phyloP scores from a whole-genome alignment of 2,113 vertebrate species.

The Conger conger region DNA sequence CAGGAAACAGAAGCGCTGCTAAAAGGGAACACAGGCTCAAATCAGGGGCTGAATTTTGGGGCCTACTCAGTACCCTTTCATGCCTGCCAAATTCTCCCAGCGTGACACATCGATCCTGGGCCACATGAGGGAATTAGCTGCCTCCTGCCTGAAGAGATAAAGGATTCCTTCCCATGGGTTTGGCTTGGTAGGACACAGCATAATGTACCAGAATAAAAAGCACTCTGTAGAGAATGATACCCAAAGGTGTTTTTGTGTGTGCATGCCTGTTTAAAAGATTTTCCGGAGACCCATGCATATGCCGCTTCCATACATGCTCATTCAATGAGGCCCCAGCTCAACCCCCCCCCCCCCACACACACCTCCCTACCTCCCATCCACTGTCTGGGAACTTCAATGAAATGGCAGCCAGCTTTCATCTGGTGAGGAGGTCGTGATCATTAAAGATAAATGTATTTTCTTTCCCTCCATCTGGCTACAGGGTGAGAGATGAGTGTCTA shows the following conservation, averaged over 20 bases:
- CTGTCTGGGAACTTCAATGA: conserved; percentile 47
- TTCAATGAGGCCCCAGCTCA: not conserved
- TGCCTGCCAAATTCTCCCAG: conserved; percentile 31
- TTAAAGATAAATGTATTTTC: conserved; percentile 63
- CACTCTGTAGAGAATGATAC: not conserved
- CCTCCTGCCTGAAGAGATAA: conserved; percentile 65
- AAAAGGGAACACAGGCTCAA: not conserved
- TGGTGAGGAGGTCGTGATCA: conserved; percentile 55
- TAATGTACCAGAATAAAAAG: not conserved
- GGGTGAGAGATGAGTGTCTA: conserved; percentile 17
- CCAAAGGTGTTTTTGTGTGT: not conserved
- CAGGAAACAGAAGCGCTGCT: not conserved
- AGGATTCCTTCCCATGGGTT: conserved; percentile 26
- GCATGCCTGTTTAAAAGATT: not conserved
- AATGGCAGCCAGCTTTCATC: conserved; percentile 48
- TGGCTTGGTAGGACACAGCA: not conserved
- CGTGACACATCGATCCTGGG: conserved; percentile 49
- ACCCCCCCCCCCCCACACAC: not conserved
- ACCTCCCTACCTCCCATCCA: not conserved
- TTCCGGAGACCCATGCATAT: conserved; percentile 1
- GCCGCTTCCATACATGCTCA: not conserved
- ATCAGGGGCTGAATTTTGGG: not conserved
- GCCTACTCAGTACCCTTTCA: conserved; percentile 30
- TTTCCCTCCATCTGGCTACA: conserved; percentile 10
- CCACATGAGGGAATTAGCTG: conserved; percentile 51